These are phyloP conservation scores for Aphrophora alni DNA, from an alignment of 2,888 invertebrate species.

Conservation along the genomic window DNA sequence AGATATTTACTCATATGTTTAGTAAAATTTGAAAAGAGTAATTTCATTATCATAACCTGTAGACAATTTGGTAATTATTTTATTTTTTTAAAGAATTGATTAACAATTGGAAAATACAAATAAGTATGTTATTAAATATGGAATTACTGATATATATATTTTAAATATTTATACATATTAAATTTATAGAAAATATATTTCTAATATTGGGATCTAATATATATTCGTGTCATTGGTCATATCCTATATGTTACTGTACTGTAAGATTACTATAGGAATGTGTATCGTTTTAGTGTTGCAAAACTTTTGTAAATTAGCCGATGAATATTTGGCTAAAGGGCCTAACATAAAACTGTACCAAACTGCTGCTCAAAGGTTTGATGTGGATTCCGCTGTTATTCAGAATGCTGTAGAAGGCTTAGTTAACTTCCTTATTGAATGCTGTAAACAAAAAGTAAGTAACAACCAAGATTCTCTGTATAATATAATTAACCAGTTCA, in stretches of 20 bases:
- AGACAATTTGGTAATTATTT: too few species aligned
- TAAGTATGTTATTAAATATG: too few species aligned
- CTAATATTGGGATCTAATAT: too few species aligned
- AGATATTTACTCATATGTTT: too few species aligned
- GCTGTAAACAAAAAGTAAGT: constrained; percentile 72
- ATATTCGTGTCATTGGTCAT: constrained; percentile 3
- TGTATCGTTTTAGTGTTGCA: constrained; percentile 65
- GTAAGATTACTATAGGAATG: neutral
- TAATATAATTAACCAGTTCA: too few species aligned
- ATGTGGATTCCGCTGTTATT: constrained; percentile 62
- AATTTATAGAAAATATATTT: neutral
- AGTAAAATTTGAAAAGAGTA: too few species aligned
- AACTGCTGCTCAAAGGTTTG: constrained; percentile 69
- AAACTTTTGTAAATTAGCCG: constrained; percentile 72
- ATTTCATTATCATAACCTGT: too few species aligned
- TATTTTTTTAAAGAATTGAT: too few species aligned
- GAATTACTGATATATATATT: neutral
- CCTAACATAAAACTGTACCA: constrained; percentile 67
- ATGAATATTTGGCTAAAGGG: constrained; percentile 72
- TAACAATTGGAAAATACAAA: too few species aligned
- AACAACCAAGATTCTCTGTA: neutral
- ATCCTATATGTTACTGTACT: too few species aligned
- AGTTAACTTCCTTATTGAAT: constrained; percentile 74
- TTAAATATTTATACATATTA: neutral
- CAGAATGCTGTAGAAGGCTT: constrained; percentile 74